Evolutionary conservation across 2,797 vertebrate genomes (phyloP), one percentile per base, ranked within the genome.

Genomic region (Dryobates pubescens): DNA sequence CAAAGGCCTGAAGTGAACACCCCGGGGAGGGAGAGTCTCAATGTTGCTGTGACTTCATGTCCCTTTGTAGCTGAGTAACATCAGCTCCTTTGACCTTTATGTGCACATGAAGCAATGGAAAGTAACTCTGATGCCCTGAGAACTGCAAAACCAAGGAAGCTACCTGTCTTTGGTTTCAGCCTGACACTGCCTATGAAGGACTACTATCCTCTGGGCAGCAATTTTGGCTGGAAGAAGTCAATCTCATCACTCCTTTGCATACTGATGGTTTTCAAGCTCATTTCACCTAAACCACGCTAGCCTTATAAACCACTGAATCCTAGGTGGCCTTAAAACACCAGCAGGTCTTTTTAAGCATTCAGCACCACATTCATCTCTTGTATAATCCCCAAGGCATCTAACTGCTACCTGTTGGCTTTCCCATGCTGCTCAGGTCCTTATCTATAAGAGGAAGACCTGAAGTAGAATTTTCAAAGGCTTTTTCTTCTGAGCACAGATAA

Each of bases 391-490:
- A 59, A 56, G 59, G 47, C 56, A 59, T 38, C 63, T 49, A 2
- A 4, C 27, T 80, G 53, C 79, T 92, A 17, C 56, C 51, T 72
- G 43, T 80, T 75, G 76, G 47, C 43, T 27, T 78, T 89, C 62
- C 58, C 59, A 81, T 47, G 23, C 85, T 88, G n/a, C 63, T 88
- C 41, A 9, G 67, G 76, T 49, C 73, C 73, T 80, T 23, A 43
- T 65, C 47, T 87, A 5, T 22, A 89, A 89, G 43, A 59, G 29
- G 47, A 70, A 92, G 36, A 89, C 75, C 65, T 82, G 51, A 92
- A 80, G 67, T 8, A n/a, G 29, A 11, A 34, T 85, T 90, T 92
- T 92, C 86, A 94, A 85, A 93, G 62, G 29, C 19, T 87, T 93
- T 88, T 85, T 51, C 54, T 87, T 94, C 41, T 59, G 62, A 86